These are phyloP conservation scores for Agapostemon virescens DNA, from an alignment of 2,888 invertebrate species.

Conservation along the genomic window DNA sequence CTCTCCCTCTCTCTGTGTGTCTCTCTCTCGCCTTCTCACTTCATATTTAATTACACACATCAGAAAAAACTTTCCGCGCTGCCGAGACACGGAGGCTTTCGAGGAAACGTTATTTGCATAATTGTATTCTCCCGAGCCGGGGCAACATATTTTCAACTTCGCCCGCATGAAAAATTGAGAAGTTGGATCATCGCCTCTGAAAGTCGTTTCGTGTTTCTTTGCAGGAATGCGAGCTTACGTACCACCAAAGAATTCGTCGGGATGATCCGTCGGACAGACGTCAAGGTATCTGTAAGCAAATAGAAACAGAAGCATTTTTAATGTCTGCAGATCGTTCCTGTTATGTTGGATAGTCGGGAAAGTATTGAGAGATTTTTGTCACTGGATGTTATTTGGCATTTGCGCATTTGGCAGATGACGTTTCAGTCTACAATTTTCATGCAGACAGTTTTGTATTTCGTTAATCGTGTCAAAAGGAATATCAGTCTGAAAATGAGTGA, in stretches of 20 bases:
- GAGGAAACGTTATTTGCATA: neutral
- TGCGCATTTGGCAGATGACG: too few relatives aligned
- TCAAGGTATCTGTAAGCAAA: conserved; percentile 27
- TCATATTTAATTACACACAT: conserved; percentile 3
- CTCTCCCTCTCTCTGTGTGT: neutral
- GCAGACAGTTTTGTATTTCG: too few relatives aligned
- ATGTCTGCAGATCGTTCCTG: neutral
- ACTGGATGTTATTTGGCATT: too few relatives aligned
- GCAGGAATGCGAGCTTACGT: neutral
- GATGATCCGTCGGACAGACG: neutral
- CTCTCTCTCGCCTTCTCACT: neutral
- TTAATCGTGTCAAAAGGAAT: too few relatives aligned
- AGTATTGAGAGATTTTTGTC: too few relatives aligned
- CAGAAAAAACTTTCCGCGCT: neutral
- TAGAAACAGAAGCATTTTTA: neutral
- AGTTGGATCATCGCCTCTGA: neutral
- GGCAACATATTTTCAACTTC: neutral
- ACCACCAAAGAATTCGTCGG: conserved; percentile 17
- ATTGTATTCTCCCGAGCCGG: neutral
- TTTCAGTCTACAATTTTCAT: too few relatives aligned
- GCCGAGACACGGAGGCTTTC: neutral
- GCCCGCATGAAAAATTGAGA: neutral
- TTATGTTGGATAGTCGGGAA: too few relatives aligned
- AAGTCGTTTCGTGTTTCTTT: neutral
- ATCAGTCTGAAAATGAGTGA: too few relatives aligned